Base-by-base conservation (phyloP, 1,140 invertebrate species). In the Euura lappo region DNA sequence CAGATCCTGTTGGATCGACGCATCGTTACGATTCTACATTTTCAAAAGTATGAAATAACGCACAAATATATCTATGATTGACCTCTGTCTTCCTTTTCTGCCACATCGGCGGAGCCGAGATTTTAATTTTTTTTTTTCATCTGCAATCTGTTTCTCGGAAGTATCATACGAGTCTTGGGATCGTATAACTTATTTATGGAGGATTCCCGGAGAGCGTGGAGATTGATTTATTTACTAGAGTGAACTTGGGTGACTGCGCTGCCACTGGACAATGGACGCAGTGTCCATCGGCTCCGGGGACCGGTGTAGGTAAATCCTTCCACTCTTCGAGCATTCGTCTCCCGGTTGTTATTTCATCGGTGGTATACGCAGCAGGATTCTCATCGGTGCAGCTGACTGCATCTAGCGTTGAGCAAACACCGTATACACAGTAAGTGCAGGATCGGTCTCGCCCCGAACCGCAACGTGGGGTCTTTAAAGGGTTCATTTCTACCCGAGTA, bases 141-240 rank as follows among this genome's bases (percentile, higher is more conserved):
- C 51, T n/a, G 51, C 51, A 60, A 60, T 60, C 51, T 60, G 51
- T 3, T 60, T 60, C 51, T 60, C 5, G 51, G 51, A 60, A 60
- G 10, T n/a, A 60, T 60, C 51, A n/a, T n/a, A 6, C 10, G 51
- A 60, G 51, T 60, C 3, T 60, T 60, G 51, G 28, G 51, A 60
- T 60, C 51, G 51, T 60, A 60, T 60, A 60, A 60, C 6, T 60
- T 60, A 60, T 60, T 60, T 60, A 60, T 6, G 51, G 51, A 8
- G 51, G 51, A 60, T 60, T 60, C 51, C 51, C 13, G 51, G 13
- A 60, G 51, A 60, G 51, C 51, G 51, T 3, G 13, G 51, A 60
- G 51, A 60, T 60, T 60, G 51, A 60, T 60, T 60, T 60, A 60
- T 60, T 60, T n/a, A 60, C 51, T 60, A 60, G 51, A 60, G 51